Conservation (phyloP, 1,140 invertebrate species). For the Temnothorax nylanderi region DNA sequence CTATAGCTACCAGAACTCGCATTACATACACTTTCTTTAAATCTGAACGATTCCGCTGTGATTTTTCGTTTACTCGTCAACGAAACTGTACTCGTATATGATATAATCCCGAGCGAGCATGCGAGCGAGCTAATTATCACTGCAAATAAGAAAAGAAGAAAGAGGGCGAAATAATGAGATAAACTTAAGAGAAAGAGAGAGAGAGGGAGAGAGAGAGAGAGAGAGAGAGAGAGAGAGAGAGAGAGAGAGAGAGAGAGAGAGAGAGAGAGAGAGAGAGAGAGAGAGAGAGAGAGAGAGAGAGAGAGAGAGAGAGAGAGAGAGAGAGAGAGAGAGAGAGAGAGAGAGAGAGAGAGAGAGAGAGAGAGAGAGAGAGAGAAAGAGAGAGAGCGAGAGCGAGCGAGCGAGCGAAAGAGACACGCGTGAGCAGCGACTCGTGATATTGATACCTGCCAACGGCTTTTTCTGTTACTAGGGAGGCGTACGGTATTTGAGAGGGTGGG, state of each 20-base stretch:
- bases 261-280: neutral
- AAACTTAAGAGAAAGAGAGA: slow-evolving; percentile 29
- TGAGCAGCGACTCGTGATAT: slow-evolving; percentile 68
- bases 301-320: neutral
- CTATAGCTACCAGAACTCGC: slow-evolving; percentile 8
- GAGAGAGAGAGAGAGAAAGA: slow-evolving; percentile 12
- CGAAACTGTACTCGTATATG: neutral
- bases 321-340: neutral
- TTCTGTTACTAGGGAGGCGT: slow-evolving; percentile 90
- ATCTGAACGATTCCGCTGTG: neutral
- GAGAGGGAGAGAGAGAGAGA: neutral
- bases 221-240: slow-evolving; percentile 24
- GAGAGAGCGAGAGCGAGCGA: neutral
- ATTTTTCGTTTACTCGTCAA: neutral
- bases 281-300: slow-evolving; percentile 16
- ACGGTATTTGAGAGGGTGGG: slow-evolving; percentile 87
- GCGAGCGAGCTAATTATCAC: neutral
- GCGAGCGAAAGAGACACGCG: slow-evolving; percentile 24
- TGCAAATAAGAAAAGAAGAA: neutral
- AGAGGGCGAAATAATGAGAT: neutral
- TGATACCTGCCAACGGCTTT: slow-evolving; percentile 92
- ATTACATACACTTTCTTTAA: neutral
- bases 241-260: slow-evolving; percentile 5
- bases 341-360: slow-evolving; percentile 22
- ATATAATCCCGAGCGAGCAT: slow-evolving; percentile 27